Evolutionary conservation across 2,797 vertebrate species (phyloP), one percentile per base, ranked within the genome.

Genomic region (Odontamblyopus rebecca): DNA sequence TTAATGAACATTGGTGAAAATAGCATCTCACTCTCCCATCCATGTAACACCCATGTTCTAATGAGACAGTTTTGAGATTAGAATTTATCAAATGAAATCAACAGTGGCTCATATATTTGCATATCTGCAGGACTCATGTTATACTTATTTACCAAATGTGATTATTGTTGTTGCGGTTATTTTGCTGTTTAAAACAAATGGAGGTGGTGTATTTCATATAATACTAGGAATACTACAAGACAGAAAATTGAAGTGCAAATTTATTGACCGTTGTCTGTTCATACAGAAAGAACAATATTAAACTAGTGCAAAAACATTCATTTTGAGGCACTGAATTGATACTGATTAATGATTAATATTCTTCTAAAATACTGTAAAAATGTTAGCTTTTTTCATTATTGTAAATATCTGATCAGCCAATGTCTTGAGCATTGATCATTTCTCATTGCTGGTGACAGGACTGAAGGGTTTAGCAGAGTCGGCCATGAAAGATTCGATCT

Each of bases 401-500:
- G 19, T 64, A 12, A 50, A 27, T 18, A 11, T 16, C 16, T 9
- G 23, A 27, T 44, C 2, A 13, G 23, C 29, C 26, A 13, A 13
- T 30, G 23, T 62, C n/a, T 64, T 11, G 18, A 63, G 19, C 35
- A n/a, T n/a, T 92, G 70, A 92, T 78, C 87, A 61, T 78, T 91
- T 86, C 27, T 92, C 71, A 63, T 76, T 81, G 73, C 70, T 77
- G 66, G 85, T 81, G 27, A 91, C 69, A 0, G 88, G 80, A 27
- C 77, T 87, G 69, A 96, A 95, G 15, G 92, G 4, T 86, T 99
- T 98, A 0, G 27, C 77, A 2, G 85, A 69, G 2, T 94, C 91
- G 0, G 95, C 94, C 97, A 99, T 99, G 88, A 95, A 97, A 0
- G 93, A 95, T 84, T 99, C 97, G 0, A 99, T 95, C 68, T 99